phyloP scores from a whole-genome alignment of 1,140 invertebrate species.

The Papilio aristodemus region DNA sequence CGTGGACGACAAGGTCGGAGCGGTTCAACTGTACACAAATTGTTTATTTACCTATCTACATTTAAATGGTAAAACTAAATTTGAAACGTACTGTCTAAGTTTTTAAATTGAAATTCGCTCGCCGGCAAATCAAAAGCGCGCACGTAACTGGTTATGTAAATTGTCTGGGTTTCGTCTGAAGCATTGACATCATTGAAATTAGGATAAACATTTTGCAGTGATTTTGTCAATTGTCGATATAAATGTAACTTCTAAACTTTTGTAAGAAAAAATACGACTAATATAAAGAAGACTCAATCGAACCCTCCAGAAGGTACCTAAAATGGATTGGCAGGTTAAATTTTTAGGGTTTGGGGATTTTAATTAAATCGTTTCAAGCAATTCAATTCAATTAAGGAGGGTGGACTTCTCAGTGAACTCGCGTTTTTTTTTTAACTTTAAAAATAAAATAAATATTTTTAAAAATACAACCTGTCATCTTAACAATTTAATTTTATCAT shows the following conservation, averaged over 20 bases:
- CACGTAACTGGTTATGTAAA: slow-evolving; percentile 44
- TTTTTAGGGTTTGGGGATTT: not conserved
- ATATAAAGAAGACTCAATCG: too few relatives aligned
- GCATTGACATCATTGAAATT: slow-evolving; percentile 9
- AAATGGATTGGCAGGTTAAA: too few relatives aligned
- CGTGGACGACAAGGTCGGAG: slow-evolving; percentile 57
- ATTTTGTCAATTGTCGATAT: not conserved
- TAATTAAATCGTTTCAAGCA: not conserved
- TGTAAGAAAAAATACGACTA: too few relatives aligned
- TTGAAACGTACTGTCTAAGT: not conserved
- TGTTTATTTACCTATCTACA: not conserved
- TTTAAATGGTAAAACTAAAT: not conserved
- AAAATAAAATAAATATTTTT: not conserved
- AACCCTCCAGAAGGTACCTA: too few relatives aligned
- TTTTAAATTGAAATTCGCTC: not conserved
- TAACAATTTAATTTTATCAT: too few relatives aligned
- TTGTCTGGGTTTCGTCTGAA: slow-evolving; percentile 48
- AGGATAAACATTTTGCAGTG: not conserved
- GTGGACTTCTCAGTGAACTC: too few relatives aligned
- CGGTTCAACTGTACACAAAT: not conserved
- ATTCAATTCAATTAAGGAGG: too few relatives aligned
- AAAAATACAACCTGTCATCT: too few relatives aligned
- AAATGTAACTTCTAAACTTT: not conserved
- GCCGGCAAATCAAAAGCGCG: not conserved
- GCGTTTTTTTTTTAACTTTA: too few relatives aligned